A percentile compares a stretch with the other conserved stretches of the same genome.
phyloP scores from a whole-genome alignment of 2,888 invertebrate species.

The Eutolmus rufibarbis region DNA sequence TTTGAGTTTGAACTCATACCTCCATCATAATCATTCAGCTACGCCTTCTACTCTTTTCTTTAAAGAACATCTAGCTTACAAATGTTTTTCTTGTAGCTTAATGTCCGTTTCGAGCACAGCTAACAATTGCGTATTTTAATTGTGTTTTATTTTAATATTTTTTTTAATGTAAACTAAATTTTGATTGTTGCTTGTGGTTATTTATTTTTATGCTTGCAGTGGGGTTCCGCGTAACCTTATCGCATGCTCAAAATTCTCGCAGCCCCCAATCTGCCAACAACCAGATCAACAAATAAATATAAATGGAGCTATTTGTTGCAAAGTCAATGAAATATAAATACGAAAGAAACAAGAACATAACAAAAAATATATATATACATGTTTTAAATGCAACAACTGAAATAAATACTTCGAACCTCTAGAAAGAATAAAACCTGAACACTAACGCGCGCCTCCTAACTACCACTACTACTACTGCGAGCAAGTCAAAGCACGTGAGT shows the following conservation, averaged over 20 bases:
- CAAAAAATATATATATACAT: constrained; percentile 63
- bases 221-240: constrained; percentile 87
- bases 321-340: constrained; percentile 53
- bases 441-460: constrained; percentile 50
- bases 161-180: constrained; percentile 48
- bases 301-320: constrained; percentile 53
- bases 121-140: constrained; percentile 30
- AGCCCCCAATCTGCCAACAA: constrained; percentile 55
- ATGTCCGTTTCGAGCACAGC: not conserved
- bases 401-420: constrained; percentile 31
- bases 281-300: constrained; percentile 65
- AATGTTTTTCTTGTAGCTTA: not conserved
- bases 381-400: constrained; percentile 33
- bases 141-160: constrained; percentile 43
- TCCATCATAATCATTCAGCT: not conserved
- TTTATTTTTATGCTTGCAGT: constrained; percentile 73
- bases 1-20: not conserved
- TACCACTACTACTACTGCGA: constrained; percentile 48
- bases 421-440: constrained; percentile 38
- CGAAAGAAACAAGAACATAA: constrained; percentile 57
- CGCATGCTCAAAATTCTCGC: constrained; percentile 74
- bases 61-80: not conserved
- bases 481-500: constrained; percentile 52
- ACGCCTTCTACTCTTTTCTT: not conserved
- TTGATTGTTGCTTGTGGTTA: constrained; percentile 55